Evolutionary conservation across 2,797 vertebrate genomes (phyloP).

Genomic region (Xyrichtys novacula): DNA sequence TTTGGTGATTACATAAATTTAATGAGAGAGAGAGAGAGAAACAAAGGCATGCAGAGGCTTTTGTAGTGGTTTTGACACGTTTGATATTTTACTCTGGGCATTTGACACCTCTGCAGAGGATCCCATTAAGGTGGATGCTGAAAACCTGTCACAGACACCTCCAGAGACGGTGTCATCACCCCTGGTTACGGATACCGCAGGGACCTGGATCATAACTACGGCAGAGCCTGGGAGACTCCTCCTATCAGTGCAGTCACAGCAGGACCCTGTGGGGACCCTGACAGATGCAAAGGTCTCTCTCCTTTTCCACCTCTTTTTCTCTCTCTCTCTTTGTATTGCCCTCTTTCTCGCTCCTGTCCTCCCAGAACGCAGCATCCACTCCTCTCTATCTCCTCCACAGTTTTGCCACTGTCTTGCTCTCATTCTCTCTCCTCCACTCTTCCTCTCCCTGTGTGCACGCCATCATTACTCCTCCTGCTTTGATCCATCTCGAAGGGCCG

Average conservation of each 20-base stretch:
- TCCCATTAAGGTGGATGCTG: constrained; percentile 45
- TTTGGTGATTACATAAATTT: constrained; percentile 10
- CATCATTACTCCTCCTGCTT: constrained; percentile 71
- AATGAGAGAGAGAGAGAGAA: constrained; percentile 12
- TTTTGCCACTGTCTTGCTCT: constrained; percentile 46
- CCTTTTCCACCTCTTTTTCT: constrained; percentile 14
- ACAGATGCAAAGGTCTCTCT: constrained; percentile 66
- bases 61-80: constrained; percentile 39
- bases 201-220: constrained; percentile 51
- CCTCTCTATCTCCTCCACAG: constrained; percentile 36
- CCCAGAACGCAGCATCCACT: constrained; percentile 31
- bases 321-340: constrained; percentile 42
- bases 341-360: constrained; percentile 36
- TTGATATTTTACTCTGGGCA: constrained; percentile 31
- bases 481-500: constrained; percentile 77
- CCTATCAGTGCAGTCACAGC: constrained; percentile 63
- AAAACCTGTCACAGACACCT: constrained; percentile 48
- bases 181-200: constrained; percentile 56
- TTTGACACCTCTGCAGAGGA: constrained; percentile 41
- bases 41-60: not conserved
- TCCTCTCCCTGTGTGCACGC: constrained; percentile 42
- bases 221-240: constrained; percentile 52
- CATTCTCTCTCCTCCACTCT: constrained; percentile 44
- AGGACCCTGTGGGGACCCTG: constrained; percentile 54
- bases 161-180: constrained; percentile 45